Base-by-base conservation (phyloP, 2,888 invertebrate species). In the Acrobasis suavella region DNA sequence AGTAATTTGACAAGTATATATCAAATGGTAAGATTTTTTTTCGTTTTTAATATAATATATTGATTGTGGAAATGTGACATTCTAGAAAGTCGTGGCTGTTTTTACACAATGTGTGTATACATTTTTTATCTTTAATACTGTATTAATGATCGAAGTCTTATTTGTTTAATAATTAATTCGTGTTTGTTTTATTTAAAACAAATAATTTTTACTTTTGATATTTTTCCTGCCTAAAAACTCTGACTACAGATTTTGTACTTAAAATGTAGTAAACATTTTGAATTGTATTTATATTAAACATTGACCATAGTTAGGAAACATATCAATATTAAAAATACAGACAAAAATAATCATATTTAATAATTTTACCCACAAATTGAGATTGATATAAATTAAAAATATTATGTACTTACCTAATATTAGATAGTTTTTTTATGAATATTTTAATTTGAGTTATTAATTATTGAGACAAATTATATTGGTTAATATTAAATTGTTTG, bases 281-380 rank as follows among this genome's bases (percentile, higher is more conserved):
- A n/a, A 12, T n/a, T n/a, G 37, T 54, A 17, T 54, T 54, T 32
- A 38, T 54, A 54, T 79, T 2, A 42, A 66, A 68, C 67, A 69
- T 67, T 70, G 66, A 73, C 69, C 80, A 79, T 76, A 76, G 66
- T 73, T 76, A 75, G 69, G 70, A 70, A 75, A 82, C 81, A 81
- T 83, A 83, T 77, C 82, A 84, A 69, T 73, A 65, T 72, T 63
- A 75, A 75, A 69, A 64, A 65, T 67, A 66, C 64, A 68, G 66
- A 66, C 66, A 65, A 67, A 62, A 69, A 74, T 65, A 42, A 14
- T 42, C 17, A 46, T 42, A 42, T 72, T 76, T 32, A 22, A 22
- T 22, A n/a, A 32, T 32, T 74, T 62, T 71, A 65, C 22, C 51
- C 63, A 63, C 64, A 58, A 64, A 65, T 56, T 42, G 42, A 22